These are phyloP conservation scores for Littorina saxatilis DNA, from an alignment of 1,140 invertebrate genomes.

Conservation along the genomic window DNA sequence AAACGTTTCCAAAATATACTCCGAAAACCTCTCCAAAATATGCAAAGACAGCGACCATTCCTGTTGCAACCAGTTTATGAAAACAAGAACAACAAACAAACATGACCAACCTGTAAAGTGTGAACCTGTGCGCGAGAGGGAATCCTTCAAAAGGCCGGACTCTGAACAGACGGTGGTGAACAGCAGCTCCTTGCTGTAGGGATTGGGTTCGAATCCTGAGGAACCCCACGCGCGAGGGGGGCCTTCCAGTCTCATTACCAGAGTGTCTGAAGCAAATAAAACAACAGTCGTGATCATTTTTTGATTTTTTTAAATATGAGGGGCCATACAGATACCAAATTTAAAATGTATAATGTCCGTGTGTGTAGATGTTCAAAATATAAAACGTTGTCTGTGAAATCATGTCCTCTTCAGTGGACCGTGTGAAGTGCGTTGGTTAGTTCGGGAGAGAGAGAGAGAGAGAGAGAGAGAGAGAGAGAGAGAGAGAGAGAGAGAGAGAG, in stretches of 20 bases:
- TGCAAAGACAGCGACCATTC: too few species aligned
- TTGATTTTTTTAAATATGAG: too few species aligned
- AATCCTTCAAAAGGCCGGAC: constrained; percentile 41
- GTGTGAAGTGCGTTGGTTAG: constrained; percentile 9
- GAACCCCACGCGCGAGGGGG: constrained; percentile 53
- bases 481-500: neutral
- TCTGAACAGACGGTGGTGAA: constrained; percentile 43
- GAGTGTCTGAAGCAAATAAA: constrained; percentile 43
- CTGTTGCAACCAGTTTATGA: too few species aligned
- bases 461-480: neutral
- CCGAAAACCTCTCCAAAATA: too few species aligned
- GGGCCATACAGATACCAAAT: too few species aligned
- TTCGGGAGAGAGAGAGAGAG: neutral
- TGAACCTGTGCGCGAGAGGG: constrained; percentile 40
- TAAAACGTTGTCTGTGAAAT: too few species aligned
- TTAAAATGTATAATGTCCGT: too few species aligned
- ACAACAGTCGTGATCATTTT: too few species aligned
- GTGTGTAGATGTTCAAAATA: too few species aligned
- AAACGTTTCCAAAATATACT: too few species aligned
- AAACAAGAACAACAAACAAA: too few species aligned
- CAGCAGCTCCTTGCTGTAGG: constrained; percentile 53
- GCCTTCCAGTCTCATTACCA: constrained; percentile 44
- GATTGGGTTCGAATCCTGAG: constrained; percentile 45
- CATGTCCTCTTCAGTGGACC: too few species aligned
- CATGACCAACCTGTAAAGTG: constrained; percentile 12